Evolutionary conservation across 2,797 vertebrate species (phyloP).

Genomic region (Melanogrammus aeglefinus): DNA sequence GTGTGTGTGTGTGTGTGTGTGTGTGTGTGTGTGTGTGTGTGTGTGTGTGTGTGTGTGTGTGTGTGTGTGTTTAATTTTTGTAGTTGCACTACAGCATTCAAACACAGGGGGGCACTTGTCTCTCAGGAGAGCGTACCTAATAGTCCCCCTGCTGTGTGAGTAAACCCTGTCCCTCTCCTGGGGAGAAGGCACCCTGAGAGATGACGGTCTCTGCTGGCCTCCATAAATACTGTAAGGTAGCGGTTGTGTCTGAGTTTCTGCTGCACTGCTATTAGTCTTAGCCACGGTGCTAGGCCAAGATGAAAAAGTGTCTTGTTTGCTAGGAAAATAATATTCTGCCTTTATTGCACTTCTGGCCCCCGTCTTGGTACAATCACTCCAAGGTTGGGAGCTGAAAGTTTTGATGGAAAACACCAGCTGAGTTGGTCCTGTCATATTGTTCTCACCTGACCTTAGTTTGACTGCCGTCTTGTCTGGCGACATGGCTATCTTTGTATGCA

Average conservation of each 20-base stretch:
- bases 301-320: neutral
- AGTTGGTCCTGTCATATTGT: neutral
- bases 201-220: conserved; percentile 46
- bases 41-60: no score
- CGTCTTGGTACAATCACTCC: conserved; percentile 13
- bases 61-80: neutral
- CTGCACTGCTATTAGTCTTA: conserved; percentile 26
- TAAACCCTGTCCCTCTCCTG: conserved; percentile 45
- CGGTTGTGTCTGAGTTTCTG: conserved; percentile 18
- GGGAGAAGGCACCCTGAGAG: conserved; percentile 48
- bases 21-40: no score
- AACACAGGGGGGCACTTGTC: conserved; percentile 70
- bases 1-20: no score
- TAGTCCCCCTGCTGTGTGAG: conserved; percentile 42
- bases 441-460: neutral
- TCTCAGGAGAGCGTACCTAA: conserved; percentile 55
- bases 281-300: conserved; percentile 6
- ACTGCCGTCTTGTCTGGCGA: neutral
- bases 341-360: conserved; percentile 9
- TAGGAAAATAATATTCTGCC: conserved; percentile 1
- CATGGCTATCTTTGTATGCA: neutral
- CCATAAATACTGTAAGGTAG: conserved; percentile 39
- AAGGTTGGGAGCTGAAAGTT: neutral
- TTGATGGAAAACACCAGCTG: neutral
- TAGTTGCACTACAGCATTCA: conserved; percentile 40